Conservation (phyloP, 2,113 vertebrate genomes). For the Menidia beryllina region DNA sequence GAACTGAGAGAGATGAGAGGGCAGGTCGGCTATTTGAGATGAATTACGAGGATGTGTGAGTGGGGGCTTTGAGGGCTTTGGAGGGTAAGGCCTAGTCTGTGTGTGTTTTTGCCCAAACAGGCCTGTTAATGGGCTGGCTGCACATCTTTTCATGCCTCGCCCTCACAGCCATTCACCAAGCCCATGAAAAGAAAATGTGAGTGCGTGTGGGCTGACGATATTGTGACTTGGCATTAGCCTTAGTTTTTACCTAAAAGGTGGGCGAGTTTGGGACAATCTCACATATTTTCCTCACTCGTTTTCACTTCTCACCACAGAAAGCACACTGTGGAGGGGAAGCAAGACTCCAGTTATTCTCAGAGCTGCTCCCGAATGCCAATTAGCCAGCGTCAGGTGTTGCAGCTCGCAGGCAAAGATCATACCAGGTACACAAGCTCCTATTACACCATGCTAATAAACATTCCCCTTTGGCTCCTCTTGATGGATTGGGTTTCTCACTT, state of each 20-base stretch:
- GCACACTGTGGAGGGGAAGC: conserved; percentile 50
- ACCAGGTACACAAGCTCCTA: conserved; percentile 37
- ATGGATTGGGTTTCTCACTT: conserved; percentile 58
- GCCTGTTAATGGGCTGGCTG: conserved; percentile 62
- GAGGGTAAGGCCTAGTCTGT: background rate
- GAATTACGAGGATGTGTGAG: conserved; percentile 54
- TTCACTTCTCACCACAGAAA: background rate
- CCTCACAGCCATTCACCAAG: conserved; percentile 51
- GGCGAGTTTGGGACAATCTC: background rate
- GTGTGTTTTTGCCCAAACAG: conserved; percentile 57
- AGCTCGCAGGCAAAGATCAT: conserved; percentile 63
- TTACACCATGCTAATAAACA: conserved; percentile 60
- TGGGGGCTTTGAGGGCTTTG: conserved; percentile 3
- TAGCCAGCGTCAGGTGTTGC: conserved; percentile 51
- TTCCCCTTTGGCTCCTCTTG: conserved; percentile 33
- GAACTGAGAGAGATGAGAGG: conserved; percentile 61
- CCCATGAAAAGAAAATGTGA: conserved; percentile 49
- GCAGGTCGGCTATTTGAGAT: conserved; percentile 63
- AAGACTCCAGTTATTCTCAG: conserved; percentile 46
- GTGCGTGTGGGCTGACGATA: conserved; percentile 62
- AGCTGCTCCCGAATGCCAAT: conserved; percentile 70
- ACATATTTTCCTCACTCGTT: background rate
- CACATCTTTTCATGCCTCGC: conserved; percentile 53
- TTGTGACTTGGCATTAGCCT: conserved; percentile 34
- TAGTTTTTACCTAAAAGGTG: conserved; percentile 19